Evolutionary conservation across 2,888 invertebrate species (phyloP), one percentile per base, ranked within the genome.

Genomic region (Steromphala cineraria): DNA sequence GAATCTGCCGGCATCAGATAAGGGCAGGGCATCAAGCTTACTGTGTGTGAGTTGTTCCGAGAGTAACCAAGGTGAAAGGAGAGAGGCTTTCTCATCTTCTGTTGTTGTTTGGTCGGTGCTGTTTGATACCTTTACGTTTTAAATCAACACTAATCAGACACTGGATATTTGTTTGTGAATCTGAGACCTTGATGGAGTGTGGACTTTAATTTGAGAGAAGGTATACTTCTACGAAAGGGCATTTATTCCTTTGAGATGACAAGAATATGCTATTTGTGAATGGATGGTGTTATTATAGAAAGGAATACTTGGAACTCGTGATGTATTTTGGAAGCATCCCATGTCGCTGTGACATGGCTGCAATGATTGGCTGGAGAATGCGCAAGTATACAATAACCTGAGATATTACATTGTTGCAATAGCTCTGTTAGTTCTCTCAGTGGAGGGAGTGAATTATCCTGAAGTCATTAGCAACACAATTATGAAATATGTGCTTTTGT

Each of bases 271-370:
- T 28, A 62, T 62, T 62, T 62, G 62, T 62, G 62, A 62, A 62
- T 62, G 62, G 24, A 62, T 24, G 15, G 28, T 21, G 28, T 24
- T 62, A 15, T 28, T 28, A 28, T 28, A 28, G 62, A 62, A 62
- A 62, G 56, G 28, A 28, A 62, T 62, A 71, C 36, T 71, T 71
- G 71, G 71, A 71, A 71, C 36, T 31, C 71, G 36, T 71, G 71
- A 36, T 17, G 19, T 31, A 36, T 31, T 8, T 36, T 40, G 31
- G 71, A 31, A n/a, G 36, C 31, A 5, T 19, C 36, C 40, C 40
- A 40, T 71, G 71, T 71, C 71, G 40, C 36, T 19, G 36, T 71
- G 71, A 71, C 71, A 31, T 71, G 36, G 36, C 36, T 10, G 46
- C 13, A 1, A 46, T 46, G 46, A 46, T 46, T 46, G 46, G 46